Conservation (phyloP, 2,888 invertebrate genomes). For the Amphipoea lucens region DNA sequence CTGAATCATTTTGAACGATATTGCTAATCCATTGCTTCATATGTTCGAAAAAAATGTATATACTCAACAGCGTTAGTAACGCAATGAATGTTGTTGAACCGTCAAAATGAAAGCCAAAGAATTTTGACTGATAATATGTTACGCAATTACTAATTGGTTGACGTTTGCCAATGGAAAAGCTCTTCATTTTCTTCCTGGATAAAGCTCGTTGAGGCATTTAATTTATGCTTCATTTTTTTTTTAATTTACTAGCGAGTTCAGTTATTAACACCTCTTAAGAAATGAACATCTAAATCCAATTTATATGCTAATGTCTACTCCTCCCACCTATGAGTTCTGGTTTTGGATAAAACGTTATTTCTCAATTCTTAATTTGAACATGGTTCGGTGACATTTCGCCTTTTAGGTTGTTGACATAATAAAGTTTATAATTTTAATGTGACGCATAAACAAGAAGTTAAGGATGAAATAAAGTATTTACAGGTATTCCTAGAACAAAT, state of each 20-base stretch:
- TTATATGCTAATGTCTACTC: constrained; percentile 31
- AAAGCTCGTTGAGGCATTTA: no score
- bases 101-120: no score
- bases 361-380: constrained; percentile 45
- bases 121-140: no score
- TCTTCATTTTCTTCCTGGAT: neutral
- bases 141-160: neutral
- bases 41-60: no score
- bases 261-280: neutral
- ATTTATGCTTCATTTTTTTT: no score
- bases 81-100: no score
- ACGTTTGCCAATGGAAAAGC: neutral
- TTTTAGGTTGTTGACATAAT: constrained; percentile 50
- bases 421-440: neutral
- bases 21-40: no score
- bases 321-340: constrained; percentile 35
- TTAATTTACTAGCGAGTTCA: neutral
- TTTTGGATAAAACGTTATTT: constrained; percentile 41
- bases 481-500: neutral
- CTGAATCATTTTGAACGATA: no score
- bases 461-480: neutral
- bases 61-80: no score
- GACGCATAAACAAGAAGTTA: neutral
- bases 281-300: constrained; percentile 12
- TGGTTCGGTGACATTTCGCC: constrained; percentile 27